Evolutionary conservation across 2,113 vertebrate genomes (phyloP).

Genomic region (Aspidoscelis tigris): DNA sequence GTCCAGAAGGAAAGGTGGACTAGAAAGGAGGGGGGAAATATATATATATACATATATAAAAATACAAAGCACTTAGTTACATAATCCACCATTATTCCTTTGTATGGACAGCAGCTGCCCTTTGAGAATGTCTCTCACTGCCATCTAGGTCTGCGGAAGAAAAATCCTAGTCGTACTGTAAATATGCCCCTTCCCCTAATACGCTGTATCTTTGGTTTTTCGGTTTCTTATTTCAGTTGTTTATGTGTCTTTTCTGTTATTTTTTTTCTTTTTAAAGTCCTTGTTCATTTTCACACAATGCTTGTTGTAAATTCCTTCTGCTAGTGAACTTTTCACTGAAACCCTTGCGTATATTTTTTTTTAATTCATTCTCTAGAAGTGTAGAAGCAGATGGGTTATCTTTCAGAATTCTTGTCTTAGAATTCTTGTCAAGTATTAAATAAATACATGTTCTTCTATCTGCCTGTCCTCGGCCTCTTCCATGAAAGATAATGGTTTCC

Average conservation of each 20-base stretch:
- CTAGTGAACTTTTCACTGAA: slow-evolving; percentile 4
- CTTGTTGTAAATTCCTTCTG: slow-evolving; percentile 18
- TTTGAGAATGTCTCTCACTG: neutral
- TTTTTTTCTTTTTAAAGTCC: neutral
- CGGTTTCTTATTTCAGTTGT: neutral
- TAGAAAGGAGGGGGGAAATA: too few relatives aligned
- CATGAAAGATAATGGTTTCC: slow-evolving; percentile 9
- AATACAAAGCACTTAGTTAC: too few relatives aligned
- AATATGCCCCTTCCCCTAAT: neutral
- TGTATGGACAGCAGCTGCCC: neutral
- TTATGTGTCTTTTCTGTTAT: neutral
- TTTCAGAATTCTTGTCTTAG: slow-evolving; percentile 30
- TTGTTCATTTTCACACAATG: slow-evolving; percentile 25
- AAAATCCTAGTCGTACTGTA: neutral
- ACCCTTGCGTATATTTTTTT: slow-evolving; percentile 16
- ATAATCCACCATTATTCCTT: neutral
- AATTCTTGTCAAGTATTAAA: slow-evolving; percentile 38
- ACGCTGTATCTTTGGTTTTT: slow-evolving; percentile 4
- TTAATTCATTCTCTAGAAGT: slow-evolving; percentile 5
- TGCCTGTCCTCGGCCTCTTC: slow-evolving; percentile 42
- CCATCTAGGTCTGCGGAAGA: neutral
- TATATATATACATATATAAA: too few relatives aligned
- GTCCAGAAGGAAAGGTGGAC: too few relatives aligned
- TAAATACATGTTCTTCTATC: slow-evolving; percentile 37
- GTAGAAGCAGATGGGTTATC: slow-evolving; percentile 16